These are phyloP conservation scores for Bovichtus diacanthus DNA, from an alignment of 2,797 vertebrate species.

Conservation along the genomic window DNA sequence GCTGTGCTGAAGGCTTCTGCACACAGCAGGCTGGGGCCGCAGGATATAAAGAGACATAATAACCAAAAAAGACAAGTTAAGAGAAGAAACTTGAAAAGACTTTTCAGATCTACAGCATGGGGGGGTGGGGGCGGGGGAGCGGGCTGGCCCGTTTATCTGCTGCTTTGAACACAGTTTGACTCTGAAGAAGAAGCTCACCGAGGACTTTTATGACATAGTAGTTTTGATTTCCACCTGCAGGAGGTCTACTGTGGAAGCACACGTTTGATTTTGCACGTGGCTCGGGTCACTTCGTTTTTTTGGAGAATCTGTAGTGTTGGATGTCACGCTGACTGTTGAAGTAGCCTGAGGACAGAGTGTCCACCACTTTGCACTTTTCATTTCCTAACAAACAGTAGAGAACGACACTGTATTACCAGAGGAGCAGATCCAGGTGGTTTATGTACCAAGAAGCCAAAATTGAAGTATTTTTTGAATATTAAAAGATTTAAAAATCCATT, in stretches of 20 bases:
- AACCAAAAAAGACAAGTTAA: conserved; percentile 55
- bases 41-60: conserved; percentile 44
- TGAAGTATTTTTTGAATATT: conserved; percentile 86
- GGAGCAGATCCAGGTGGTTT: conserved; percentile 71
- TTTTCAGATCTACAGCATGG: conserved; percentile 28
- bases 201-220: conserved; percentile 61
- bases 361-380: conserved; percentile 82
- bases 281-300: conserved; percentile 31
- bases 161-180: conserved; percentile 67
- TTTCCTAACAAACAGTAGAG: conserved; percentile 72
- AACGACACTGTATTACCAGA: conserved; percentile 76
- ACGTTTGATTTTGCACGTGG: conserved; percentile 69
- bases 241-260: conserved; percentile 46
- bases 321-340: conserved; percentile 59
- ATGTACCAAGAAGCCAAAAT: conserved; percentile 78
- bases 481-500: conserved; percentile 73
- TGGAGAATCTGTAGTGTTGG: conserved; percentile 31
- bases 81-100: conserved; percentile 47
- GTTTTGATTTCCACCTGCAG: conserved; percentile 37
- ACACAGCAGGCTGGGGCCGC: conserved; percentile 28
- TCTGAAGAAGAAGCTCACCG: conserved; percentile 42
- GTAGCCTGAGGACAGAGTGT: conserved; percentile 64
- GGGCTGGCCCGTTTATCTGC: conserved; percentile 78
- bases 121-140: conserved; percentile 9
- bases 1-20: conserved; percentile 45